phyloP scores from a whole-genome alignment of 2,888 invertebrate genomes.

The Spatulosminthurus flaviceps region DNA sequence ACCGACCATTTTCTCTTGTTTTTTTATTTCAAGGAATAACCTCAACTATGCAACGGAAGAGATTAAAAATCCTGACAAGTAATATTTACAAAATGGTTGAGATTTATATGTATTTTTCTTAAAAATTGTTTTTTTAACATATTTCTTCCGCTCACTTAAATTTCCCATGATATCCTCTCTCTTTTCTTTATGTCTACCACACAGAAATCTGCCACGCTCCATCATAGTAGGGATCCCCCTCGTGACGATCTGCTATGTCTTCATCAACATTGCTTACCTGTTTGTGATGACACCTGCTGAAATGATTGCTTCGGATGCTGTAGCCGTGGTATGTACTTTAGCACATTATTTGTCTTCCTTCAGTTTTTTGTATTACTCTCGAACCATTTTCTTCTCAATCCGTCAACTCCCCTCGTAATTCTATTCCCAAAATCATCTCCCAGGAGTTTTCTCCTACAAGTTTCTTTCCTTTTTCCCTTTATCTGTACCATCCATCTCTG shows the following conservation, averaged over 20 bases:
- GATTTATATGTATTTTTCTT: neutral
- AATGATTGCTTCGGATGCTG: slow-evolving; percentile 90
- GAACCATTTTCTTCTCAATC: neutral
- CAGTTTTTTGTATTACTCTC: neutral
- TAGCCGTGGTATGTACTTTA: slow-evolving; percentile 78
- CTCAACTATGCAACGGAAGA: slow-evolving; percentile 72
- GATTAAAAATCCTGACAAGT: slow-evolving; percentile 69
- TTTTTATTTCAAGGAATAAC: slow-evolving; percentile 68
- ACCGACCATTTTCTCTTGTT: neutral
- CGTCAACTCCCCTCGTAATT: too few species aligned
- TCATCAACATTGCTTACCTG: slow-evolving; percentile 93
- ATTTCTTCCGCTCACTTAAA: too few species aligned
- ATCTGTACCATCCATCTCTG: too few species aligned
- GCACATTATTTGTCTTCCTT: neutral
- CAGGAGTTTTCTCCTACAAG: too few species aligned
- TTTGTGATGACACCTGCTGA: slow-evolving; percentile 94
- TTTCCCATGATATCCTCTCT: too few species aligned
- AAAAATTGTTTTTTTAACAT: neutral
- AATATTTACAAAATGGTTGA: slow-evolving; percentile 43
- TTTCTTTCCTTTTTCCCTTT: too few species aligned
- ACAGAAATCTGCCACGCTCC: slow-evolving; percentile 91
- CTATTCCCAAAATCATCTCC: too few species aligned
- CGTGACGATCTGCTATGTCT: slow-evolving; percentile 91
- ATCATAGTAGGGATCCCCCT: slow-evolving; percentile 88
- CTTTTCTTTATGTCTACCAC: slow-evolving; percentile 24